phyloP scores from a whole-genome alignment of 2,888 invertebrate genomes.

The Perdita meconis region DNA sequence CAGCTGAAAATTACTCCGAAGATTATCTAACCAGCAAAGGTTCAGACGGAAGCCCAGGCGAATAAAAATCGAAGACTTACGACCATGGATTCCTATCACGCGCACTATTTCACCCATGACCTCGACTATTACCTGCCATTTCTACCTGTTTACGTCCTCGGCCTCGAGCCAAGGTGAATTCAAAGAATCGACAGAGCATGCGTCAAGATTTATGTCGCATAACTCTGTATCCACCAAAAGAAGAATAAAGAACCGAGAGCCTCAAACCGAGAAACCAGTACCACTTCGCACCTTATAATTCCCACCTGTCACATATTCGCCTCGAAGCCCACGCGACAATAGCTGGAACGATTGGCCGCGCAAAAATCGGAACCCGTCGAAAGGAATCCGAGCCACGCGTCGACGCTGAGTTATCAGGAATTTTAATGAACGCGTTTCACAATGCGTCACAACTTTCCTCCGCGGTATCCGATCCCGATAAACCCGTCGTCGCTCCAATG shows the following conservation, averaged over 20 bases:
- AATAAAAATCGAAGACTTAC: constrained; percentile 55
- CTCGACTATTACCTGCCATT: constrained; percentile 51
- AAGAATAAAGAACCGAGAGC: not conserved
- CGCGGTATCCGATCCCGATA: constrained; percentile 27
- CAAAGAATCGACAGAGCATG: constrained; percentile 23
- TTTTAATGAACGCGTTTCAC: constrained; percentile 38
- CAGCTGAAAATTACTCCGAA: too few species aligned
- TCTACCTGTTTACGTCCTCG: constrained; percentile 33
- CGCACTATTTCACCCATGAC: constrained; percentile 57
- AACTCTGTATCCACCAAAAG: constrained; percentile 15
- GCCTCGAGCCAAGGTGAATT: constrained; percentile 26
- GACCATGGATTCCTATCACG: constrained; percentile 57
- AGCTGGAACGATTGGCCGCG: not conserved
- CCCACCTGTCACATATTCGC: not conserved
- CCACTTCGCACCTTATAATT: too few species aligned
- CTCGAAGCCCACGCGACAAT: constrained; percentile 4
- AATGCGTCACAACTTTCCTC: constrained; percentile 20
- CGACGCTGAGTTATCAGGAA: constrained; percentile 9
- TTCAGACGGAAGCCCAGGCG: too few species aligned
- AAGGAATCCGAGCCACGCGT: constrained; percentile 3
- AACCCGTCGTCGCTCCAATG: constrained; percentile 40
- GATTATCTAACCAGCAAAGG: too few species aligned
- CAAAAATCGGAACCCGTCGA: constrained; percentile 3
- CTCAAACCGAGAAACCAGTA: not conserved
- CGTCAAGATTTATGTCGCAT: constrained; percentile 36